phyloP scores from a whole-genome alignment of 2,888 invertebrate genomes.

The Patella depressa region DNA sequence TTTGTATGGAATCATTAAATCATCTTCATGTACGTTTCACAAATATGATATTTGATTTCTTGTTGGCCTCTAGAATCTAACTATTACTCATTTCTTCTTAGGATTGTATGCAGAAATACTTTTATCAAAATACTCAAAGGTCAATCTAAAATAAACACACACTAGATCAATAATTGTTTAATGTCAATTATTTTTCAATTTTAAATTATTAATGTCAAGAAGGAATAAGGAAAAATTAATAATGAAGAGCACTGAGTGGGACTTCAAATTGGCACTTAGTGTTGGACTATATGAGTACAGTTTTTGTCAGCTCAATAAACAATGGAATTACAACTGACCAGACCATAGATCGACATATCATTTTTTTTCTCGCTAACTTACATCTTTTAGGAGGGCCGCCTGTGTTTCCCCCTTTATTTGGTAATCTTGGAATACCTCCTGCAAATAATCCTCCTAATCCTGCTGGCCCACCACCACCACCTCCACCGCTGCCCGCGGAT shows the following conservation, averaged over 20 bases:
- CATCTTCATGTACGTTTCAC: no score
- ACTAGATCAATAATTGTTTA: background rate
- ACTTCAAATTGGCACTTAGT: background rate
- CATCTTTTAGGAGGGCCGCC: slow-evolving; percentile 39
- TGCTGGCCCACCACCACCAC: slow-evolving; percentile 73
- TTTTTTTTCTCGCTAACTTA: slow-evolving; percentile 14
- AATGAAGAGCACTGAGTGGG: background rate
- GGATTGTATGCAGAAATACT: no score
- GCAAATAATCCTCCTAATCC: slow-evolving; percentile 83
- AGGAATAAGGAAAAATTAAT: no score
- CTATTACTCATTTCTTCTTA: no score
- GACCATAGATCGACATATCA: background rate
- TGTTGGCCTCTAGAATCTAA: no score
- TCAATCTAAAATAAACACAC: background rate
- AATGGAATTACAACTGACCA: no score
- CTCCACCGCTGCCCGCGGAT: slow-evolving; percentile 68
- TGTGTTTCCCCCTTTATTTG: slow-evolving; percentile 39
- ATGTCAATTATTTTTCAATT: background rate
- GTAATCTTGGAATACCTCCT: slow-evolving; percentile 85
- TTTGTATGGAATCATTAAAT: no score
- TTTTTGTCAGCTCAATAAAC: no score
- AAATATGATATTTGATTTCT: no score
- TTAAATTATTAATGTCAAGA: background rate
- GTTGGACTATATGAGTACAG: no score
- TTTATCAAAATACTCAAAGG: no score